Base-by-base conservation (phyloP, 2,113 vertebrate genomes). In the Nanorana parkeri region DNA sequence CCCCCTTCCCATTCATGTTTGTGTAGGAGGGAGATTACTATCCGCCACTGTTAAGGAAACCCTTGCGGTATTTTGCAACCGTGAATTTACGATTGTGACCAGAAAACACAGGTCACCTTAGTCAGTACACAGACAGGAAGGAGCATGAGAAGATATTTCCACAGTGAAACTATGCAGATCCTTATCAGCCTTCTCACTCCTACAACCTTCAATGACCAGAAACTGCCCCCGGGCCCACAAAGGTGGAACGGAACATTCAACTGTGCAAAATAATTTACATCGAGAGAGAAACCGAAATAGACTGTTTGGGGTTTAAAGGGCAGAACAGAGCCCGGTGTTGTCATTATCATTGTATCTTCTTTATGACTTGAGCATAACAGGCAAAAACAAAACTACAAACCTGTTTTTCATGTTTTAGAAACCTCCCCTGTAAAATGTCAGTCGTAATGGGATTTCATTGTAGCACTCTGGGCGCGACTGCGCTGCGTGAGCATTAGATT, bases 381-480 rank as follows among this genome's bases (percentile, higher is more conserved):
- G 16, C 4, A 72, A 73, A 56, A n/a, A 11, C 4, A 56, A 24
- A 0, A 5, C 67, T 54, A 8, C 21, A 71, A 71, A 71, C 71
- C 71, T 58, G 71, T 74, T 58, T 74, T 74, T 74, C 54, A 32
- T 58, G 52, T 58, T 74, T 10, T 10, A 58, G 24, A 32, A 54
- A n/a, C 54, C 54, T 8, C 26, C 26, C 13, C 54, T 28, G 41
- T 23, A 24, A 52, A 52, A 52, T 26, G 69, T 32, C 69, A 58
- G 10, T 15, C 21, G 51, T 55, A 17, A 55, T 23, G 24, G 54
- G 16, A 55, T 20, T 21, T 29, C 13, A 13, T 17, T 6, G 51
- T 21, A 28, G 13, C 3, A 47, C 16, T 28, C 16, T 26, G 67
- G n/a, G 67, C 29, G 71, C 19, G 26, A 29, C 54, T 36, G 28